Percentiles rank a stretch among this genome's conserved stretches.
phyloP scores from a whole-genome alignment of 2,797 vertebrate species.

The Helarctos malayanus region DNA sequence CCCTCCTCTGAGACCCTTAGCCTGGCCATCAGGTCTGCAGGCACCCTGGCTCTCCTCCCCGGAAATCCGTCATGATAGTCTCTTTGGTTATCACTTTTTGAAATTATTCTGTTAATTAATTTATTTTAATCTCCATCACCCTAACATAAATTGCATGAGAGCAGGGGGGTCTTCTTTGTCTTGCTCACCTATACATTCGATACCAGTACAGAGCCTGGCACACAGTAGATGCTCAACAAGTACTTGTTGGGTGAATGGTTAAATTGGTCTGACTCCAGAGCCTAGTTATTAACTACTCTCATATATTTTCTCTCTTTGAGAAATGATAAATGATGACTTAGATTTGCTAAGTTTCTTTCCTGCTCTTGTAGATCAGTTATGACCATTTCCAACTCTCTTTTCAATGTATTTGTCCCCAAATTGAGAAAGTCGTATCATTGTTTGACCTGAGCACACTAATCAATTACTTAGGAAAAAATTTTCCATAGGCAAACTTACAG shows the following conservation, averaged over 20 bases:
- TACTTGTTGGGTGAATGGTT: neutral
- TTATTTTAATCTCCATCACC: neutral
- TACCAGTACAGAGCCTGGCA: neutral
- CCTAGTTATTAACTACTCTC: neutral
- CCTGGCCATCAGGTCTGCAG: neutral
- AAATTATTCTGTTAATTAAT: neutral
- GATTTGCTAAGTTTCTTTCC: neutral
- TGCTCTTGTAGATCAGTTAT: neutral
- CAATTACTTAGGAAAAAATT: conserved; percentile 18
- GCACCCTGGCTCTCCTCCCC: too few species aligned
- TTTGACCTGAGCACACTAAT: conserved; percentile 13
- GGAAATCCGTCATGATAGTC: neutral
- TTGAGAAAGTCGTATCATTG: neutral
- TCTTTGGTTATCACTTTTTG: neutral
- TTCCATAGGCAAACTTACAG: neutral
- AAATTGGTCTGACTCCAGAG: neutral
- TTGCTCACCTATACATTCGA: neutral
- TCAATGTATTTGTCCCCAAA: neutral
- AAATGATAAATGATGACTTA: neutral
- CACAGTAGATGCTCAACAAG: neutral
- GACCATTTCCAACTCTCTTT: neutral
- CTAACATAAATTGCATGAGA: neutral
- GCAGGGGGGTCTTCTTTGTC: neutral
- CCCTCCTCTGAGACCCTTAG: neutral
- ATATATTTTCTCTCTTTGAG: neutral